A percentile compares a stretch with the other conserved stretches of the same genome.
Conservation (phyloP, 2,113 vertebrate genomes). For the Neoarius graeffei region DNA sequence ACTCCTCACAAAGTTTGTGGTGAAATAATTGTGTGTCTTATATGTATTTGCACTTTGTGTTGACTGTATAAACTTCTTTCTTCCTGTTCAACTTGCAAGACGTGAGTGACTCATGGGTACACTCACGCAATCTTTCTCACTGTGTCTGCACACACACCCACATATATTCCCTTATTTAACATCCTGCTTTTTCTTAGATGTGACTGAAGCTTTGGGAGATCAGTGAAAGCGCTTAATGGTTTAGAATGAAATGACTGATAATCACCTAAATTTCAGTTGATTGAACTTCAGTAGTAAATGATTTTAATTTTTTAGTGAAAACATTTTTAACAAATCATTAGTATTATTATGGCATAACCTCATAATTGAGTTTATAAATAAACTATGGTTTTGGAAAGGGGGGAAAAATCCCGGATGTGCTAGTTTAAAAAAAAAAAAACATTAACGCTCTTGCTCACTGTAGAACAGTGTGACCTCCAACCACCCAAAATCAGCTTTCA, state of each 20-base stretch:
- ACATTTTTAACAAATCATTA: too few species aligned
- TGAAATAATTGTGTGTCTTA: neutral
- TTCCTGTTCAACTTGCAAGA: conserved; percentile 22
- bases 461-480: too few species aligned
- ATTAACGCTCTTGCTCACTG: too few species aligned
- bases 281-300: neutral
- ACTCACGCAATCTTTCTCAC: neutral
- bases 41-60: neutral
- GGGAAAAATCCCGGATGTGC: too few species aligned
- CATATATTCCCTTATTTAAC: neutral
- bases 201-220: neutral
- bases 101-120: conserved; percentile 3
- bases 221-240: neutral
- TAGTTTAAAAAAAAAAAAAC: too few species aligned
- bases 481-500: too few species aligned
- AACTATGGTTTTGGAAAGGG: too few species aligned
- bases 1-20: neutral
- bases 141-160: conserved; percentile 1
- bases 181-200: neutral
- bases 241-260: neutral
- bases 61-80: neutral
- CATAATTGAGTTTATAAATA: too few species aligned
- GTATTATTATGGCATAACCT: too few species aligned
- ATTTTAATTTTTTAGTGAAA: too few species aligned
- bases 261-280: neutral